Evolutionary conservation across 2,113 vertebrate genomes (phyloP).

Genomic region (Tragulus kanchil): DNA sequence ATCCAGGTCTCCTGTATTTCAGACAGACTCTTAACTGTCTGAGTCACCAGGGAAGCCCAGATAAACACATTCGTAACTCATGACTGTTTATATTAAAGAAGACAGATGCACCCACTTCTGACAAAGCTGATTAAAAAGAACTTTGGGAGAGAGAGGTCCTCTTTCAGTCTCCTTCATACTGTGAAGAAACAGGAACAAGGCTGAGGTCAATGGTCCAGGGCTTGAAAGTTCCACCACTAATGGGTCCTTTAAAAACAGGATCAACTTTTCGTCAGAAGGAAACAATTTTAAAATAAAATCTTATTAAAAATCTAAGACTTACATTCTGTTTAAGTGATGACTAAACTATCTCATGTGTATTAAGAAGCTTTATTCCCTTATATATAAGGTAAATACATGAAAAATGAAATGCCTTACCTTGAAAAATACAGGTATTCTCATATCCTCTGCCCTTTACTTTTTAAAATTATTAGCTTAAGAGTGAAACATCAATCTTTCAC

Average conservation of each 20-base stretch:
- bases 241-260: slow-evolving; percentile 90
- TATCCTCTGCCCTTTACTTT: background rate
- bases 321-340: slow-evolving; percentile 31
- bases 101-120: slow-evolving; percentile 92
- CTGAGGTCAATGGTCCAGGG: slow-evolving; percentile 96
- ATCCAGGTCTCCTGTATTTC: background rate
- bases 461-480: background rate
- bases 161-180: slow-evolving; percentile 96
- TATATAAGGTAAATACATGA: slow-evolving; percentile 27
- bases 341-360: background rate
- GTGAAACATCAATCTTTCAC: background rate
- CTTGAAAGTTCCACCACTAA: slow-evolving; percentile 92
- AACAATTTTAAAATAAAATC: slow-evolving; percentile 21
- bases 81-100: slow-evolving; percentile 47
- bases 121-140: slow-evolving; percentile 98
- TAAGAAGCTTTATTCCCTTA: slow-evolving; percentile 22
- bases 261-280: slow-evolving; percentile 74
- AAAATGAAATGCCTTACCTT: slow-evolving; percentile 45
- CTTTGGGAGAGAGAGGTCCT: slow-evolving; percentile 95
- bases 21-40: background rate
- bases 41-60: background rate
- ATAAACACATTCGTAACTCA: background rate
- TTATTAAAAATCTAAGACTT: slow-evolving; percentile 38
- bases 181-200: slow-evolving; percentile 97
- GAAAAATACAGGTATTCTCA: slow-evolving; percentile 50